Percentiles rank a stretch among this genome's conserved stretches.
These are phyloP conservation scores for Scomber colias DNA, from an alignment of 2,113 vertebrate species.

Conservation along the genomic window DNA sequence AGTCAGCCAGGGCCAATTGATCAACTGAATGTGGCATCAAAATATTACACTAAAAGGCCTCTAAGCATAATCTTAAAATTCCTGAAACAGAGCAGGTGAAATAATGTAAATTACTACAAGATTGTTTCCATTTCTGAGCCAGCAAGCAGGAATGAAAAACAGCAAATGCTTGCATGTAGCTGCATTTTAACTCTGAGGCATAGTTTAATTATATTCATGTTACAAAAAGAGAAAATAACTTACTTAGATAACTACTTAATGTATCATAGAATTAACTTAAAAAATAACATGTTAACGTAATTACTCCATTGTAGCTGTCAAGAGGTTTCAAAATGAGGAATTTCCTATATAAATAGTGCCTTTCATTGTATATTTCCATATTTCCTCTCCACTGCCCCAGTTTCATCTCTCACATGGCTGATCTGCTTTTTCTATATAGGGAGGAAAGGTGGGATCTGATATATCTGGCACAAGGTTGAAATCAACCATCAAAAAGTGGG, in stretches of 20 bases:
- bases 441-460: slow-evolving; percentile 52
- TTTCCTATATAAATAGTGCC: neutral
- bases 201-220: neutral
- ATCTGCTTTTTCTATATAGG: slow-evolving; percentile 30
- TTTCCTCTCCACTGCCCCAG: slow-evolving; percentile 24
- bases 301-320: neutral
- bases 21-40: slow-evolving; percentile 65
- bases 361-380: neutral
- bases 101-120: slow-evolving; percentile 36
- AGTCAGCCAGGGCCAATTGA: slow-evolving; percentile 57
- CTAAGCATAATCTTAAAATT: slow-evolving; percentile 57
- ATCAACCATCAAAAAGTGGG: slow-evolving; percentile 51
- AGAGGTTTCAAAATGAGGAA: neutral
- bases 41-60: slow-evolving; percentile 71
- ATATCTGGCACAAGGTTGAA: slow-evolving; percentile 56
- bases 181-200: neutral
- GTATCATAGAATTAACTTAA: neutral
- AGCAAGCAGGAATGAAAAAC: neutral
- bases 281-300: neutral
- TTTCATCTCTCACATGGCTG: slow-evolving; percentile 34
- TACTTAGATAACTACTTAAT: neutral
- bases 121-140: slow-evolving; percentile 17
- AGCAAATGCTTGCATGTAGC: neutral
- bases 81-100: slow-evolving; percentile 21
- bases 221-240: neutral